Evolutionary conservation across 2,888 invertebrate species (phyloP).

Genomic region (Drosophila gaucha): DNA sequence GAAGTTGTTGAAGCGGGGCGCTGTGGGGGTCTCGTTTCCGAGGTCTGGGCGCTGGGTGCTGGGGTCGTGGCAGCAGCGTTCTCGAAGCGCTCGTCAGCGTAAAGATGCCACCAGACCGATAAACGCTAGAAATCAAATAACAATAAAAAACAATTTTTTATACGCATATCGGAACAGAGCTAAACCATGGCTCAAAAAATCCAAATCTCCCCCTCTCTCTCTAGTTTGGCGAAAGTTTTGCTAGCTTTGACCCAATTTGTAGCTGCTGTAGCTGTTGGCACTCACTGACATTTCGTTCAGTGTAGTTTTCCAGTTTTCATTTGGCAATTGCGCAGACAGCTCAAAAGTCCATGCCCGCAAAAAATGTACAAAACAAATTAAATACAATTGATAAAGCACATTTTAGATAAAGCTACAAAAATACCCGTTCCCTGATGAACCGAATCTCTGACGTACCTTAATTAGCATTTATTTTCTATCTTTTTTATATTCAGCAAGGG

Average conservation of each 20-base stretch:
- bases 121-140: conserved; percentile 75
- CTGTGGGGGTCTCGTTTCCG: too few relatives aligned
- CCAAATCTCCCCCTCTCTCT: not conserved
- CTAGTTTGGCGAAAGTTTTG: conserved; percentile 49
- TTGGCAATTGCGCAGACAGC: conserved; percentile 29
- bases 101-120: conserved; percentile 75
- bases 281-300: conserved; percentile 51
- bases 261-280: conserved; percentile 25
- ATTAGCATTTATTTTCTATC: not conserved
- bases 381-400: conserved; percentile 8
- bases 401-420: not conserved
- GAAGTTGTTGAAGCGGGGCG: not conserved
- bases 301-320: conserved; percentile 35
- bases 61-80: conserved; percentile 11
- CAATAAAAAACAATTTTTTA: conserved; percentile 70
- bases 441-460: not conserved
- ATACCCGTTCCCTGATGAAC: conserved; percentile 1
- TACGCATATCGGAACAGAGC: conserved; percentile 44
- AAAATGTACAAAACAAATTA: conserved; percentile 1
- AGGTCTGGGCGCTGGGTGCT: not conserved
- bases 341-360: conserved; percentile 8
- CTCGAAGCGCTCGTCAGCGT: conserved; percentile 60
- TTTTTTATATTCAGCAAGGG: too few relatives aligned
- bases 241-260: conserved; percentile 46
- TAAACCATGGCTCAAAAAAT: conserved; percentile 9